Evolutionary conservation across 2,888 invertebrate genomes (phyloP), one percentile per base, ranked within the genome.

Genomic region (Cantharis rufa): DNA sequence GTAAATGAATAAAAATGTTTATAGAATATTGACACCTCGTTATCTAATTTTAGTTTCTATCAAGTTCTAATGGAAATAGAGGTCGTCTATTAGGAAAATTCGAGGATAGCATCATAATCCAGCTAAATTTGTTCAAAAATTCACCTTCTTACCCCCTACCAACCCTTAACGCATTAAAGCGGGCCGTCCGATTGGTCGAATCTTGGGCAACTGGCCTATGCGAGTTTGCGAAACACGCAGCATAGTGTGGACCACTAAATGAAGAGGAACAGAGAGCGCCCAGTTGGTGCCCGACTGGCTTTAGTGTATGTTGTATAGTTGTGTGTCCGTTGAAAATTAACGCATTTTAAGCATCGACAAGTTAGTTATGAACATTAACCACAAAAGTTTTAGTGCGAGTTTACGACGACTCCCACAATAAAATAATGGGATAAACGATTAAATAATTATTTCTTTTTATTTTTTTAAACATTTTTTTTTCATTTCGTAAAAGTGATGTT

Each of bases 121-220:
- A 80, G 80, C 76, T 80, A 79, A 76, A 75, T 75, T 70, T 84
- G 86, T 86, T 87, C 86, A 87, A 87, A 87, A 87, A 87, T 87
- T 86, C 87, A 87, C 87, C 87, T 86, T 86, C 86, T 86, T 85
- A 85, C 85, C 85, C 86, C 86, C 86, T 84, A 83, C 86, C 84
- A 83, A 83, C 86, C 85, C 83, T 82, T 84, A 81, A 84, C 85
- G 84, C 86, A 86, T 87, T 86, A 86, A 86, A 85, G 79, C 82
- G 80, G 82, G 83, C 84, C 82, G 82, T 83, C 84, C 86, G 82
- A 88, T 88, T 88, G 88, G 88, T 85, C 86, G 86, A 84, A 83
- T 80, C 81, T 82, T 81, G 81, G 82, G 79, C 84, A 84, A 84
- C 81, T 81, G 80, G 85, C 83, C 86, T 82, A 81, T 85, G 85